Evolutionary conservation across 2,888 invertebrate species (phyloP).

Genomic region (Nomada goodeniana): DNA sequence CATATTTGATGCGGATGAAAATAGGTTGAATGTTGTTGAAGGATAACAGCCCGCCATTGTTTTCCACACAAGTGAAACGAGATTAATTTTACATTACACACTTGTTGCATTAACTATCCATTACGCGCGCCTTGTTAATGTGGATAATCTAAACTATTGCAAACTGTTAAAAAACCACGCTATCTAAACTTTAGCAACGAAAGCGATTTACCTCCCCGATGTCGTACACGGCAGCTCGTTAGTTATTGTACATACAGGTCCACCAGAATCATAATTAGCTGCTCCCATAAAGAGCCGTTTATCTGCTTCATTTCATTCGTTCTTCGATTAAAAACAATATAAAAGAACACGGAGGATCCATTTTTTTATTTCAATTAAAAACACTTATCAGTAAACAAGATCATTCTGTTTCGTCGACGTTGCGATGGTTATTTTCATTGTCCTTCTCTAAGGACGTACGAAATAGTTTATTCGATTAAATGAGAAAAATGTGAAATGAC

Average conservation of each 20-base stretch:
- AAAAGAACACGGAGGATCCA: not conserved
- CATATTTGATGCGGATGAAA: no score
- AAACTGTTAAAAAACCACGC: not conserved
- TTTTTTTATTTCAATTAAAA: no score
- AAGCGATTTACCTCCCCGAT: not conserved
- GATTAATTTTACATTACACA: not conserved
- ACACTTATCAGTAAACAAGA: no score
- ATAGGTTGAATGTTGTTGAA: no score
- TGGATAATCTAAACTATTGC: not conserved
- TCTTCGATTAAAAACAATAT: not conserved
- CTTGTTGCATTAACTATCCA: not conserved
- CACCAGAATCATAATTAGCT: not conserved
- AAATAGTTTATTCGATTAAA: not conserved
- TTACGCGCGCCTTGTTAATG: not conserved
- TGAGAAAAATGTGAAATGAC: conserved; percentile 10
- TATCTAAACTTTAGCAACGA: not conserved
- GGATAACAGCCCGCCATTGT: no score
- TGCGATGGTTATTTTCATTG: not conserved
- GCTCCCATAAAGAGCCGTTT: not conserved
- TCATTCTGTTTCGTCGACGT: no score
- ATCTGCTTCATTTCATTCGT: not conserved
- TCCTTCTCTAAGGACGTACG: no score
- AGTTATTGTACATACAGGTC: not conserved
- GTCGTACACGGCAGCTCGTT: not conserved
- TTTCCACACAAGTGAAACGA: not conserved